Base-by-base conservation (phyloP, 2,113 vertebrate species). In the Mugil cephalus region DNA sequence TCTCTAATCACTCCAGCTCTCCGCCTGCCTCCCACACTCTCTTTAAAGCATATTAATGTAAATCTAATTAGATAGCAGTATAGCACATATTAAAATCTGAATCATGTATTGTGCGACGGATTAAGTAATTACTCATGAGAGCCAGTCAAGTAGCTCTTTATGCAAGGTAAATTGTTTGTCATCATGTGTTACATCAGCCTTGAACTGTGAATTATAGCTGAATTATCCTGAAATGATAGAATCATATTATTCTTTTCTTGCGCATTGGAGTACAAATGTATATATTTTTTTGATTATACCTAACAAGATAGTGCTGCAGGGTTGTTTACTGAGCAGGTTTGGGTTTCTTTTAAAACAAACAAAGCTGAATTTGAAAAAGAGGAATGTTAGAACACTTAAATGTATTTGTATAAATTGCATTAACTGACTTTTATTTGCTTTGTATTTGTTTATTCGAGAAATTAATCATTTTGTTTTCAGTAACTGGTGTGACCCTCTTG, bases 11-110 rank as follows among this genome's bases (percentile, higher is more conserved):
- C 60, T 45, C 17, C 15, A 10, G 46, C 24, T 10, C 8, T 11
- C 66, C 55, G 9, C 55, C 19, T 43, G 18, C 52, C 82, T 65
- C 59, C 77, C 39, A 69, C 69, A 36, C n/a, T 14, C 38, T 69
- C 40, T 65, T 71, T 60, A 61, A 69, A 54, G 13, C 50, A 19
- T 42, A 69, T 40, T 69, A 10, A 74, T 65, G 19, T 14, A 18
- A 17, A 56, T 61, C 50, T 21, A 70, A 85, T 59, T 48, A 43
- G 51, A 77, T 70, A 43, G 59, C 65, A 10, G n/a, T 69, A 47
- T 10, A 47, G 38, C 13, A 12, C 63, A 67, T 14, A 21, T 15
- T 52, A 38, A 42, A 39, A 80, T 53, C 9, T 21, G 35, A 64
- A 34, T 42, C 13, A 38, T 30, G 1, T 30, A n/a, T 70, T 59